A percentile compares a stretch with the other conserved stretches of the same genome.
These are phyloP conservation scores for Mellivora capensis DNA, from an alignment of 2,113 vertebrate genomes.

Conservation along the genomic window DNA sequence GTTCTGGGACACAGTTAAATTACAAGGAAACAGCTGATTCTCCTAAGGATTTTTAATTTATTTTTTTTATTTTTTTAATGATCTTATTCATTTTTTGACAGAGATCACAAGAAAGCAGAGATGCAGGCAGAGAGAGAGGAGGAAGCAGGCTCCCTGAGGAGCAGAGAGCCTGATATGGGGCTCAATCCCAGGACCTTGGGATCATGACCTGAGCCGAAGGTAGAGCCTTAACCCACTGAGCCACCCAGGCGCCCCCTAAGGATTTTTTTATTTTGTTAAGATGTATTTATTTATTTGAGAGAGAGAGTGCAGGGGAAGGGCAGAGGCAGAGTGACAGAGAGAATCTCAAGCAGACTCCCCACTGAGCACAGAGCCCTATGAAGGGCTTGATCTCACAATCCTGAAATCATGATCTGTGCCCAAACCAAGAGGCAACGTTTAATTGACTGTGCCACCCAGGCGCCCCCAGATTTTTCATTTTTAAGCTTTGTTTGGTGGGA, in stretches of 20 bases:
- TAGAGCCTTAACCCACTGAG: too few species aligned
- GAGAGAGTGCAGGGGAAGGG: background rate
- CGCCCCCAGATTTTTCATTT: background rate
- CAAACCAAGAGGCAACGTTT: background rate
- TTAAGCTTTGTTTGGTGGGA: background rate
- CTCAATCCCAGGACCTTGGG: too few species aligned
- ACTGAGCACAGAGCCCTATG: background rate
- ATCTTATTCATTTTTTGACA: too few species aligned
- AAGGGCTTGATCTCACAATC: background rate
- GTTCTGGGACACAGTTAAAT: background rate
- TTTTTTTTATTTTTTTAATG: background rate
- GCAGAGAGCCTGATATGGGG: too few species aligned
- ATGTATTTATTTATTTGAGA: background rate
- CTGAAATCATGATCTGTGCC: background rate
- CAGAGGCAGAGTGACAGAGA: background rate
- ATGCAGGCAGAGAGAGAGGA: too few species aligned
- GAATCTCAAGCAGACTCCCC: background rate
- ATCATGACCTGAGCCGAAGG: too few species aligned
- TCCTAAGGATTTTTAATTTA: background rate
- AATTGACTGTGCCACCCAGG: background rate
- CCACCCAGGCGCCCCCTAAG: background rate
- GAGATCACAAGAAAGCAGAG: too few species aligned
- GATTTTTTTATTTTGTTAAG: fast-evolving
- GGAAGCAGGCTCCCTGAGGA: too few species aligned
- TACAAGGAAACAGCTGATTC: background rate